These are phyloP conservation scores for Etheostoma cragini DNA, from an alignment of 2,113 vertebrate species.

Conservation along the genomic window DNA sequence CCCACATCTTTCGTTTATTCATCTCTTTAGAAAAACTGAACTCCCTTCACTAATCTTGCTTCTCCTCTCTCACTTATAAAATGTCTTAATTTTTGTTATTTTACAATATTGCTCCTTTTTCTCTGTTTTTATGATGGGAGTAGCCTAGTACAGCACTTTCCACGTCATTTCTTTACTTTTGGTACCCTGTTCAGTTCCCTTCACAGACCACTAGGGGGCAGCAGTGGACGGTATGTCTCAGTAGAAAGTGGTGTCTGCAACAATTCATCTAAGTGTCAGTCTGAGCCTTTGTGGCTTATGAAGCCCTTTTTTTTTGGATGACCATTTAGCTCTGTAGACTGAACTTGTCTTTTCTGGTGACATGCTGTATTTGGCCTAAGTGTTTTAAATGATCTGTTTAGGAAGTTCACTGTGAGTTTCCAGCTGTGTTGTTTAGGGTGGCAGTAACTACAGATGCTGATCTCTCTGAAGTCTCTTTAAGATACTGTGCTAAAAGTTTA, in stretches of 20 bases:
- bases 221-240: constrained; percentile 31
- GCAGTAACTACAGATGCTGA: neutral
- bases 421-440: neutral
- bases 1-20: constrained; percentile 36
- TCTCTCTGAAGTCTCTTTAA: constrained; percentile 7
- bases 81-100: neutral
- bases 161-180: neutral
- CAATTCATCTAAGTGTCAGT: constrained; percentile 10
- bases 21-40: neutral
- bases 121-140: neutral
- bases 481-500: neutral
- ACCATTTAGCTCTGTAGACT: neutral
- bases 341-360: neutral
- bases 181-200: constrained; percentile 21
- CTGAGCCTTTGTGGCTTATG: constrained; percentile 6
- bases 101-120: neutral
- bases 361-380: neutral
- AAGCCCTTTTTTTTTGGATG: constrained; percentile 6
- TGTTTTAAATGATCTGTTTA: constrained; percentile 28
- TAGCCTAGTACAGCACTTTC: neutral
- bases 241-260: constrained; percentile 32
- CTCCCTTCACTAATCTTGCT: constrained; percentile 4
- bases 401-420: neutral
- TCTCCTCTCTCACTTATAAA: neutral
- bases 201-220: constrained; percentile 56